phyloP scores from a whole-genome alignment of 2,113 vertebrate species.

The Pardalotus punctatus region DNA sequence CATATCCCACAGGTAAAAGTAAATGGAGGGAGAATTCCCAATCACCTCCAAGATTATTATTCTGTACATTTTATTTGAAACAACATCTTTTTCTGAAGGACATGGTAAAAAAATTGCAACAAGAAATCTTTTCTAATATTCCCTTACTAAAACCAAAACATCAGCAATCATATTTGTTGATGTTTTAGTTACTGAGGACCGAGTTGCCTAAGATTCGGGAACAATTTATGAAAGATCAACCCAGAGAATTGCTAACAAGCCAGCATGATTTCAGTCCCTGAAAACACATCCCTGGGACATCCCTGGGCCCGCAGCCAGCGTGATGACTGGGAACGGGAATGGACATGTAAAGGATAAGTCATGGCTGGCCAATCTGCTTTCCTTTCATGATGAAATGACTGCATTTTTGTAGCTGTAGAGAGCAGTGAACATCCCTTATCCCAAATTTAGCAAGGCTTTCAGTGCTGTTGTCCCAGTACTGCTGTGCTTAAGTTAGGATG shows the following conservation, averaged over 20 bases:
- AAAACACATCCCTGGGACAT: rapidly evolving
- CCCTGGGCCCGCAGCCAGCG: background rate
- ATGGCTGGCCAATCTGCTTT: background rate
- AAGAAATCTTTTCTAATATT: background rate
- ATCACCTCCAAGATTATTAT: background rate
- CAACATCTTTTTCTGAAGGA: background rate
- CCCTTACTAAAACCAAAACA: background rate
- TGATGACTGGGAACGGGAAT: background rate
- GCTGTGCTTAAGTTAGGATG: background rate
- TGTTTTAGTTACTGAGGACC: background rate
- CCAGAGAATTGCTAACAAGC: background rate
- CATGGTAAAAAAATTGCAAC: background rate
- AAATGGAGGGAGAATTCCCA: background rate
- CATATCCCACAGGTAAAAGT: background rate
- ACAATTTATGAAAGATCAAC: background rate
- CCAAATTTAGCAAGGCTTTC: background rate
- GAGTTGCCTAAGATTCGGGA: background rate
- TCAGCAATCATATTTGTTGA: background rate
- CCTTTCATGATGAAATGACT: background rate
- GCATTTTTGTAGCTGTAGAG: background rate
- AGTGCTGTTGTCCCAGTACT: background rate
- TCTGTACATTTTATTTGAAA: background rate
- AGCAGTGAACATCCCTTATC: background rate
- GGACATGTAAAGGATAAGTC: background rate
- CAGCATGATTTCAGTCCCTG: background rate